Base-by-base conservation (phyloP, 1,140 invertebrate genomes). In the Leptoteleia sp. region DNA sequence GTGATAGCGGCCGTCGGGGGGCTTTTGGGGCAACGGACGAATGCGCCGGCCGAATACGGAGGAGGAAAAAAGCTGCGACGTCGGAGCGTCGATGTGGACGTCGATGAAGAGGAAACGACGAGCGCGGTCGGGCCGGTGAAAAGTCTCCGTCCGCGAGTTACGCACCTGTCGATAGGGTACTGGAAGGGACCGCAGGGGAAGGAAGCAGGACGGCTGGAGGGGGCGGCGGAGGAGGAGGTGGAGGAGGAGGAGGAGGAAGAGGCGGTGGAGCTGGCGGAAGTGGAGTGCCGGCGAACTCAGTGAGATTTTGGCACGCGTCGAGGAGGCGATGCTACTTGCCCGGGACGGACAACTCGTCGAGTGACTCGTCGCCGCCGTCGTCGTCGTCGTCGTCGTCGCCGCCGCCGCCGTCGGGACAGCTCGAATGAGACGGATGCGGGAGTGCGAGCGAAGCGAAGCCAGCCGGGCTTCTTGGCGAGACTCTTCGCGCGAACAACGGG, bases 351-450 rank as follows among this genome's bases (percentile, higher is more conserved):
- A 54, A 35, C 61, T 68, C 25, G 55, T 47, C 47, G 65, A 71
- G 75, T 67, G 67, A 78, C 68, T 25, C 6, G 22, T 25, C 6
- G 22, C 6, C 6, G 22, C 6, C 22, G 22, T 25, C 22, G 22
- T 25, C 22, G 22, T 25, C 22, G 22, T 25, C 22, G 22, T 25
- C 22, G 22, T 76, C 54, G 71, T 52, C 71, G 50, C 13, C 73
- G 48, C 12, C 71, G 65, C 57, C 67, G 57, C 9, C 43, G 68
- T 15, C 57, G 73, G 16, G 8, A 45, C 67, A 55, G 64, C 61
- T 67, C 83, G 82, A 80, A 67, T 83, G 83, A 83, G 79, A 82
- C 84, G 84, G 80, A 82, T 83, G 82, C 80, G 81, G 81, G 80
- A 82, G 83, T 76, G 82, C 76, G 76, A 82, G 70, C 81, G 80